Evolutionary conservation across 2,888 invertebrate genomes (phyloP).

Genomic region (Thelaira solivaga): DNA sequence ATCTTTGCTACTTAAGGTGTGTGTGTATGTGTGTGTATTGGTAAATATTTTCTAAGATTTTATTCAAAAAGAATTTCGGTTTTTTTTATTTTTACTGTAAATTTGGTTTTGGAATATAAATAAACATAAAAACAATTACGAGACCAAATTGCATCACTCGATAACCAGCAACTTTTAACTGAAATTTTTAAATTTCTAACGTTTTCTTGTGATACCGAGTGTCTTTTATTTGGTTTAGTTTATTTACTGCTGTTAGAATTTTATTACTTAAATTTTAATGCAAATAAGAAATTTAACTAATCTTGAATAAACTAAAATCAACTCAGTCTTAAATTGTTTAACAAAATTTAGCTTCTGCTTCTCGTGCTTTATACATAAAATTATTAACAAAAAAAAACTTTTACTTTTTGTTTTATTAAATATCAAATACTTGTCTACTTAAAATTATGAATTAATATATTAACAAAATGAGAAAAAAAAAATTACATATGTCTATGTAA

Average conservation of each 20-base stretch:
- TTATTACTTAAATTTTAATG: neutral
- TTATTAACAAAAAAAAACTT: conserved; percentile 52
- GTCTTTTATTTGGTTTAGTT: neutral
- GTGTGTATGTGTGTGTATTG: conserved; percentile 28
- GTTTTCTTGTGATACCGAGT: too few species aligned
- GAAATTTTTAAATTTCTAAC: too few species aligned
- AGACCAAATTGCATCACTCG: too few species aligned
- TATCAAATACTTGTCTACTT: conserved; percentile 50
- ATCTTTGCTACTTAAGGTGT: conserved; percentile 43
- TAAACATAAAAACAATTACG: too few species aligned
- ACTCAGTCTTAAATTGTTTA: conserved; percentile 62
- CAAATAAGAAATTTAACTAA: conserved; percentile 28
- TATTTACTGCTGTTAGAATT: neutral
- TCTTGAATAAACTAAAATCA: conserved; percentile 19
- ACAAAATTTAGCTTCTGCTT: conserved; percentile 32
- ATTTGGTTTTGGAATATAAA: conserved; percentile 11
- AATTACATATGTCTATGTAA: conserved; percentile 30
- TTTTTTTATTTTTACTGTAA: too few species aligned
- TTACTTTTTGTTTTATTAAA: conserved; percentile 16
- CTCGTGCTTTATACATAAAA: conserved; percentile 1
- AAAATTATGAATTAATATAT: conserved; percentile 54
- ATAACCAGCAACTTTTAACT: too few species aligned
- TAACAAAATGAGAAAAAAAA: conserved; percentile 49
- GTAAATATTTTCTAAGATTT: conserved; percentile 36
- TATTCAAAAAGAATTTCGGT: conserved; percentile 4